Percentiles rank a stretch among this genome's conserved stretches.
phyloP scores from a whole-genome alignment of 2,888 invertebrate genomes.

The Molorchus minor region DNA sequence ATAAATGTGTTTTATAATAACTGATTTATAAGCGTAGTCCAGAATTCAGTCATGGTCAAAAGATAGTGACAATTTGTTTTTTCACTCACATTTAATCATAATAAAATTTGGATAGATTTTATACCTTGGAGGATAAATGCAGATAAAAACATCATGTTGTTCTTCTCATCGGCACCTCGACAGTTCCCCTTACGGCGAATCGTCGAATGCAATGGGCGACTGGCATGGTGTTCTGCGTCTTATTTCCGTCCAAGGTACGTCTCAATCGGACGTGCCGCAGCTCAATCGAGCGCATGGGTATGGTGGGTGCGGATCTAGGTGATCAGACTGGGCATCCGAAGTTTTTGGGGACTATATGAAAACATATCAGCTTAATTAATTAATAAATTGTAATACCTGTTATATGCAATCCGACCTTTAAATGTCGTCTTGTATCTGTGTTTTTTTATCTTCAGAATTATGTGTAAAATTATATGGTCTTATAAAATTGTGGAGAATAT shows the following conservation, averaged over 20 bases:
- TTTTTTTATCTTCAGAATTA: constrained; percentile 60
- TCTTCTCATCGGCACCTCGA: constrained; percentile 17
- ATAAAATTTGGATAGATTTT: constrained; percentile 32
- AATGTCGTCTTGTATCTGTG: constrained; percentile 64
- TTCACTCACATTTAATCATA: too few species aligned
- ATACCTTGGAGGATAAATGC: constrained; percentile 35
- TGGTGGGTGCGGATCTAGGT: constrained; percentile 63
- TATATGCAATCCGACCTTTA: constrained; percentile 65
- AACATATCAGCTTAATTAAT: constrained; percentile 78
- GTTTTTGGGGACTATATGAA: constrained; percentile 73
- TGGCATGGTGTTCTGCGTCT: constrained; percentile 57
- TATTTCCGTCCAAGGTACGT: constrained; percentile 64
- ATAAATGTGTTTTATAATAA: too few species aligned
- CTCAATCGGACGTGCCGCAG: constrained; percentile 58
- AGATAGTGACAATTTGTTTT: background rate
- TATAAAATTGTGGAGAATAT: constrained; percentile 52
- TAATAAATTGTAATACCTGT: constrained; percentile 65
- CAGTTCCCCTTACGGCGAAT: constrained; percentile 19
- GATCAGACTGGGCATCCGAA: constrained; percentile 59
- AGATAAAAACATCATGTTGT: constrained; percentile 38
- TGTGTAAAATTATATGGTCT: constrained; percentile 58
- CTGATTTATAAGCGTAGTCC: too few species aligned
- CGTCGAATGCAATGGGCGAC: constrained; percentile 27
- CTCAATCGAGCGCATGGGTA: constrained; percentile 61
- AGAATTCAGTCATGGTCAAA: too few species aligned